Conservation (phyloP, 2,113 vertebrate species). For the Odocoileus virginianus region DNA sequence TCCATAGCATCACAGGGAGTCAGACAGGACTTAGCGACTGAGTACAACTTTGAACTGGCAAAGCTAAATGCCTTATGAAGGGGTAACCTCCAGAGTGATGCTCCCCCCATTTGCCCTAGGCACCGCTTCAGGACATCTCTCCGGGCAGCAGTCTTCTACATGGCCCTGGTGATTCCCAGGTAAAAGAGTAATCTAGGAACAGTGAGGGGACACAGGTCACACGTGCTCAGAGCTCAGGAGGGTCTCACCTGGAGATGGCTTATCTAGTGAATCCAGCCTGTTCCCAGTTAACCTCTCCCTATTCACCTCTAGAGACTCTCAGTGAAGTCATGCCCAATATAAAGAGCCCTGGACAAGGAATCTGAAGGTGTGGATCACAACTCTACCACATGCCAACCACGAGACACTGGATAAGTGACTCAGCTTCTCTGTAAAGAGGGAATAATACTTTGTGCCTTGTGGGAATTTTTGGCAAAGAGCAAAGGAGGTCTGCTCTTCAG, state of each 20-base stretch:
- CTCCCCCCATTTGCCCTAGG: neutral
- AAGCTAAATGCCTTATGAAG: neutral
- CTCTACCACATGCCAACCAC: neutral
- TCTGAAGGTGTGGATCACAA: neutral
- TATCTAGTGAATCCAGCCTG: neutral
- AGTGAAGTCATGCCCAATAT: neutral
- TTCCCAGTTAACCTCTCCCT: neutral
- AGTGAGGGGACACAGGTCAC: neutral
- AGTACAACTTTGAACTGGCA: neutral
- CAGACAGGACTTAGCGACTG: neutral
- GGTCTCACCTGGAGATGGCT: neutral
- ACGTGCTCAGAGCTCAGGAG: neutral
- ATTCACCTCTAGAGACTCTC: neutral
- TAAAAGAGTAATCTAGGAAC: neutral
- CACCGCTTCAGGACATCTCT: neutral
- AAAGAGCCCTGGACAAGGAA: neutral
- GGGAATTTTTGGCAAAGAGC: neutral
- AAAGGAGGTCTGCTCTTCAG: neutral
- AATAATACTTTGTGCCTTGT: neutral
- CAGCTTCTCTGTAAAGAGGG: neutral
- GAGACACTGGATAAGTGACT: neutral
- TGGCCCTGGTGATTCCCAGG: neutral
- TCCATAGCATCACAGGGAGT: neutral
- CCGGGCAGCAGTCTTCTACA: neutral
- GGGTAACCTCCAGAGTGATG: neutral